phyloP scores from a whole-genome alignment of 2,888 invertebrate genomes.

The Dolichopus griseipennis region DNA sequence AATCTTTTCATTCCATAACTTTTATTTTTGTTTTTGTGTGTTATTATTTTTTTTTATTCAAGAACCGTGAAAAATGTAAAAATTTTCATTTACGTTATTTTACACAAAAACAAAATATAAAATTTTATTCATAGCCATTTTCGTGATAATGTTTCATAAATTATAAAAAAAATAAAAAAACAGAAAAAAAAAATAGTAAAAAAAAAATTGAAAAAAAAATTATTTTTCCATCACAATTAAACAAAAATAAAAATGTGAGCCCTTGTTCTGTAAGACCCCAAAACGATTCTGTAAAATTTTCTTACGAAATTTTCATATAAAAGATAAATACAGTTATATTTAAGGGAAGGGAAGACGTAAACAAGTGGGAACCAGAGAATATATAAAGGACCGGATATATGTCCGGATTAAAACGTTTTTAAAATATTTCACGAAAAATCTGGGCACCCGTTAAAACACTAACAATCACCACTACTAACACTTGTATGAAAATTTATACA shows the following conservation, averaged over 20 bases:
- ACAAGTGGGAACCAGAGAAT: no score
- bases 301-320: no score
- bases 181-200: neutral
- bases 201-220: neutral
- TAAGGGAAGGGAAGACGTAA: no score
- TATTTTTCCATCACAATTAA: no score
- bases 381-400: neutral
- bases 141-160: constrained; percentile 1
- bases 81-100: neutral
- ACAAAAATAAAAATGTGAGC: neutral
- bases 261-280: neutral
- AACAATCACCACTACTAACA: neutral
- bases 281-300: no score
- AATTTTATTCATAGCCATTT: neutral
- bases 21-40: neutral
- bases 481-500: no score
- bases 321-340: no score
- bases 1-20: neutral
- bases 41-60: no score
- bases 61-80: constrained; percentile 2
- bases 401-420: constrained; percentile 6
- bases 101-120: neutral
- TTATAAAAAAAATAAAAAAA: neutral
- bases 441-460: neutral
- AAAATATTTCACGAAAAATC: neutral